Base-by-base conservation (phyloP, 2,888 invertebrate genomes). In the Serrognathus titanus region DNA sequence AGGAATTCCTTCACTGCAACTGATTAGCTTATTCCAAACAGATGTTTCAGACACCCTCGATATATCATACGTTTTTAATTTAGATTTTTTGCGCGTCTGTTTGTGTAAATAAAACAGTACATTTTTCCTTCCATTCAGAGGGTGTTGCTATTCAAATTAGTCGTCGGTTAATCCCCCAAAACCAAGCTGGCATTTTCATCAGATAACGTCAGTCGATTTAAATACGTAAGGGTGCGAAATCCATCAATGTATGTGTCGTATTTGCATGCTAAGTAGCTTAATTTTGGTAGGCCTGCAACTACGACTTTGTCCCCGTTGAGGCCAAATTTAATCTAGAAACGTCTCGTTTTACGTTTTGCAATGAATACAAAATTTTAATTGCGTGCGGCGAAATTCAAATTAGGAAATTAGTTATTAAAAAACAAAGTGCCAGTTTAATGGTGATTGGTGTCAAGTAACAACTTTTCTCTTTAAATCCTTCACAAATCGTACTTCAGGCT, bases 241-340 rank as follows among this genome's bases (percentile, higher is more conserved):
- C 65, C 64, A 64, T 67, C 67, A 66, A 62, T 63, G 64, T 67
- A 59, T 58, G 53, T 59, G 66, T 63, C 63, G 61, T 58, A 67
- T 66, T 66, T 53, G 53, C 53, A 53, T 53, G 40, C 39, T 48
- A 53, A 48, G 35, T 53, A 16, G 13, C 43, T 11, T 43, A 13
- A 11, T 16, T 43, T 43, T 4, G 24, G 24, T 31, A 5, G 7
- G 24, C 24, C 24, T 31, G 24, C 24, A 31, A 31, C 24, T 31
- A 3, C 24, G 24, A 31, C 24, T 31, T 31, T 31, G 24, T 31
- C 24, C 24, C 1, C 24, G 24, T 31, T 31, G 24, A 31, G 24
- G 24, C 16, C 16, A 16, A 16, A 16, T 16, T 16, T 16, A 16
- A 16, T 16, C 16, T 16, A 16, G 1, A 16, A 16, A 2, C 16